phyloP scores from a whole-genome alignment of 64 coral and sea anemone species.

The Hydrozoanthus tunicans region DNA sequence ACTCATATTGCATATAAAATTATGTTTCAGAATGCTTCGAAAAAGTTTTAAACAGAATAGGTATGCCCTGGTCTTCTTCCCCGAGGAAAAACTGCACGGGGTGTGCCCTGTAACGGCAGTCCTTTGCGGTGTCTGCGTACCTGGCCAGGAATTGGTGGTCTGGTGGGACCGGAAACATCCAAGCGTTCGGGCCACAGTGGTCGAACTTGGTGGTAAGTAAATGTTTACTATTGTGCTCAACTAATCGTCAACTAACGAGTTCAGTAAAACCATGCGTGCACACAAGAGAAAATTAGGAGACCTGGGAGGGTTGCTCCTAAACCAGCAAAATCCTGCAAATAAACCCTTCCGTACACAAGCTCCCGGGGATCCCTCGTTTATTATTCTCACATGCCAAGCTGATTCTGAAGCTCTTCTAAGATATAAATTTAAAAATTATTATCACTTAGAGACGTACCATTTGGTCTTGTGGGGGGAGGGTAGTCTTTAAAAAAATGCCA shows the following conservation, averaged over 20 bases:
- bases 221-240: background rate
- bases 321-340: too few species aligned
- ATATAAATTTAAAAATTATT: too few species aligned
- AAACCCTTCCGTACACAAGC: too few species aligned
- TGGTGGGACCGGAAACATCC: background rate
- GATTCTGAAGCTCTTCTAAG: too few species aligned
- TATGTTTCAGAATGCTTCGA: constrained; percentile 2
- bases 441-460: too few species aligned
- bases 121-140: background rate
- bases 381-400: too few species aligned
- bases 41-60: background rate
- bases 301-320: background rate
- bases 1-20: background rate
- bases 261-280: background rate
- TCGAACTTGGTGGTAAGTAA: background rate
- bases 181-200: background rate
- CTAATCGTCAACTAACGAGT: background rate
- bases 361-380: too few species aligned
- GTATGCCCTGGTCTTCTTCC: background rate
- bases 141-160: background rate
- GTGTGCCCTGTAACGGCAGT: background rate
- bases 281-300: background rate
- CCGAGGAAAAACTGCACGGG: background rate
- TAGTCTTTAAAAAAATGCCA: too few species aligned
- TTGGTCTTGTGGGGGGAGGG: too few species aligned